Conservation (phyloP, 2,888 invertebrate species). For the Drosophila testacea region DNA sequence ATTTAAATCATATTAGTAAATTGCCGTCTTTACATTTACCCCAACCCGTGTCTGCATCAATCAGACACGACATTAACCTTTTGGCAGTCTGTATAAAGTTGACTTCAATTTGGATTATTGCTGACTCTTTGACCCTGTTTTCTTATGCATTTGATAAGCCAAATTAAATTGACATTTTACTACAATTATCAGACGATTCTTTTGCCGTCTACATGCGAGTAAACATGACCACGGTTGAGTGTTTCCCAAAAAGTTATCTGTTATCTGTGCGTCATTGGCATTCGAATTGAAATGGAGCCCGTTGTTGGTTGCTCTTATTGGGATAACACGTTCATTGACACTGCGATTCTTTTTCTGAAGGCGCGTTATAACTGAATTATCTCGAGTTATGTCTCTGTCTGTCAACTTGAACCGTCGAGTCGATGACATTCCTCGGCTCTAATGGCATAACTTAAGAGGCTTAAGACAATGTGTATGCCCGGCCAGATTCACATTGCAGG, state of each 20-base stretch:
- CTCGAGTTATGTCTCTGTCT: slow-evolving; percentile 66
- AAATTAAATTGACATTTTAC: slow-evolving; percentile 60
- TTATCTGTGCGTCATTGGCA: slow-evolving; percentile 44
- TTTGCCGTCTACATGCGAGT: slow-evolving; percentile 10
- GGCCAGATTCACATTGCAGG: slow-evolving; percentile 24
- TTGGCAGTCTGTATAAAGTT: slow-evolving; percentile 18
- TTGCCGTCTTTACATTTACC: neutral
- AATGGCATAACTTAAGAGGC: slow-evolving; percentile 67
- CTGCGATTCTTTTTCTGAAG: slow-evolving; percentile 22
- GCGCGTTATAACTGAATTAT: slow-evolving; percentile 72
- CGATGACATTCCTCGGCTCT: slow-evolving; percentile 62
- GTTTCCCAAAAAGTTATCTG: slow-evolving; percentile 25
- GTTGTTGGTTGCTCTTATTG: slow-evolving; percentile 7
- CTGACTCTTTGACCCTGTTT: slow-evolving; percentile 16
- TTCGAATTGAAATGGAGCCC: slow-evolving; percentile 14
- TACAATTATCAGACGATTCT: slow-evolving; percentile 59
- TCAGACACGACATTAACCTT: slow-evolving; percentile 11
- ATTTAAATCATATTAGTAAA: slow-evolving; percentile 32
- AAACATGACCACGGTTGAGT: slow-evolving; percentile 1
- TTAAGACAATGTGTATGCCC: slow-evolving; percentile 60
- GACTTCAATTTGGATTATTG: slow-evolving; percentile 25
- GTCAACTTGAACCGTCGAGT: slow-evolving; percentile 40
- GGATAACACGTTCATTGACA: slow-evolving; percentile 54
- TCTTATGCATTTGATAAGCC: slow-evolving; percentile 47
- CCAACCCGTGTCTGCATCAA: slow-evolving; percentile 9